Evolutionary conservation across 2,797 vertebrate species (phyloP), one percentile per base, ranked within the genome.

Genomic region (Tapera naevia): DNA sequence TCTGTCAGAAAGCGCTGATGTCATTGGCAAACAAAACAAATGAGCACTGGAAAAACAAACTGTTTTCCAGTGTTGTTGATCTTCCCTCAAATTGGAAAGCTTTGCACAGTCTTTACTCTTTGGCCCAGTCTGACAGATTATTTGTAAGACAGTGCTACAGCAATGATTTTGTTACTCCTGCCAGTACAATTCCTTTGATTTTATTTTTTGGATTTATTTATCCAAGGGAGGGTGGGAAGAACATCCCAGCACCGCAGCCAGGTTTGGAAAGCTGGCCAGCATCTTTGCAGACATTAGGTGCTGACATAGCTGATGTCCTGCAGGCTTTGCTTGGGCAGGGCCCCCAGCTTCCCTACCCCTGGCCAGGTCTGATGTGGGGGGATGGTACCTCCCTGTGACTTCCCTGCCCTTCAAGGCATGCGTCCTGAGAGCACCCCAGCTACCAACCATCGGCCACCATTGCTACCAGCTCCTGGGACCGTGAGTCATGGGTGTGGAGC

Each of bases 21-120:
- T 97, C 93, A 96, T 54, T 91, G 85, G 96, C 95, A 96, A 90
- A 95, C 86, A 96, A 96, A 97, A 97, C 97, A 97, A 95, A 96
- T 65, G 93, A 93, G 67, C 4, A 3, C 86, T 89, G 87, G 95
- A 96, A 96, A 97, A 91, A 82, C 94, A 95, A 96, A 66, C 87
- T 92, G 60, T 86, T 93, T 94, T 93, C 81, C 93, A 88, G 89
- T 1, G 0, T 66, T 89, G 86, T 91, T 96, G 86, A 85, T 89
- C 84, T 91, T 85, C 70, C 78, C 89, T 95, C 86, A 82, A 93
- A 89, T 94, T 95, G 94, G 88, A 95, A n/a, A 94, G 89, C 50
- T 91, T 58, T 91, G 79, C 67, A 60, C 39, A 62, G 78, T 51
- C 70, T 91, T 94, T 84, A 81, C 85, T 94, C 89, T 93, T 76